Evolutionary conservation across 2,113 vertebrate species (phyloP).

Genomic region (Pachycephala philippinensis): DNA sequence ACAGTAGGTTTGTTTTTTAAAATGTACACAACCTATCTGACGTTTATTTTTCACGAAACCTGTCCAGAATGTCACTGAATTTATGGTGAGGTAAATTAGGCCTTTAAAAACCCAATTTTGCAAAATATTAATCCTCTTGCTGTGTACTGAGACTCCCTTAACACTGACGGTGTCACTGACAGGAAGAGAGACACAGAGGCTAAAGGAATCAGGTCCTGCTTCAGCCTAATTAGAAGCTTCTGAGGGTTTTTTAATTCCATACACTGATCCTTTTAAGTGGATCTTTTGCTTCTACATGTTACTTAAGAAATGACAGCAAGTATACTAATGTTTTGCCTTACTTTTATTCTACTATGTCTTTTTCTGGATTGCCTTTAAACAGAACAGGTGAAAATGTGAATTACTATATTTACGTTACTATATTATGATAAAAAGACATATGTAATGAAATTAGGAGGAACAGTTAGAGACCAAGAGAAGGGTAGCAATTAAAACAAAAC

Average conservation of each 20-base stretch:
- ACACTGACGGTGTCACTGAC: background rate
- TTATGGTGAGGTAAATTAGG: background rate
- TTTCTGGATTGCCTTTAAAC: background rate
- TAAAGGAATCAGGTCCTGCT: background rate
- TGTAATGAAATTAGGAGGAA: background rate
- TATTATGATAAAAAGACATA: background rate
- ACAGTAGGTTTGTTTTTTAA: constrained; percentile 5
- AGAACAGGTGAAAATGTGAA: background rate
- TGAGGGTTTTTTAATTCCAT: background rate
- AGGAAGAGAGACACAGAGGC: background rate
- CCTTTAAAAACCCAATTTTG: constrained; percentile 1
- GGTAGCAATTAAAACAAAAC: background rate
- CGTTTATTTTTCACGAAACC: background rate
- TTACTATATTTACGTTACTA: background rate
- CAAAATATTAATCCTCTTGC: constrained; percentile 32
- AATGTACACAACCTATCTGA: background rate
- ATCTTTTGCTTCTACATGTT: background rate
- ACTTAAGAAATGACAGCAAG: background rate
- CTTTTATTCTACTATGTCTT: background rate
- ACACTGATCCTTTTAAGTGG: background rate
- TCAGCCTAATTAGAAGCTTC: constrained; percentile 13
- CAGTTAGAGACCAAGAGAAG: background rate
- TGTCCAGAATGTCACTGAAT: background rate
- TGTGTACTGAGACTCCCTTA: background rate
- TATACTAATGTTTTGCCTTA: background rate